These are phyloP conservation scores for Nannoperca australis DNA, from an alignment of 2,797 vertebrate species.

Conservation along the genomic window DNA sequence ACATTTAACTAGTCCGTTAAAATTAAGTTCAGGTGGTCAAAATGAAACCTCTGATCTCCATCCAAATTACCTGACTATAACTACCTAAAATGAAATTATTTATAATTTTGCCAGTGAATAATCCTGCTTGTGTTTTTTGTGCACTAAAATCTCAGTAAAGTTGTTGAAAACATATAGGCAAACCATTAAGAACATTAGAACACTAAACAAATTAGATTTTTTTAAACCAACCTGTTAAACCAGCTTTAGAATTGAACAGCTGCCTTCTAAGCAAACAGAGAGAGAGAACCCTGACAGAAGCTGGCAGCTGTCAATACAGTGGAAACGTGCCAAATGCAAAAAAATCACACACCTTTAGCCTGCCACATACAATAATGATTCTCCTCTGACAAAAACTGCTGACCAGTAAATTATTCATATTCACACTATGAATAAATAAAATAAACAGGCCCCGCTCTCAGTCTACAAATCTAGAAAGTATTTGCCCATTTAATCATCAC, in stretches of 20 bases:
- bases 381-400: constrained; percentile 78
- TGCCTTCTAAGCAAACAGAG: constrained; percentile 21
- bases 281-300: constrained; percentile 35
- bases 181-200: neutral
- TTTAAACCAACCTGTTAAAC: constrained; percentile 27
- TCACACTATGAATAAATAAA: constrained; percentile 85
- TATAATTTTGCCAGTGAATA: neutral
- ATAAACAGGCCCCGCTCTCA: constrained; percentile 75
- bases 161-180: neutral
- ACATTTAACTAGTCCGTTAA: too few species aligned
- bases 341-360: constrained; percentile 77
- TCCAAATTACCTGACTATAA: neutral
- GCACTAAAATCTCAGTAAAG: neutral
- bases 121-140: constrained; percentile 2
- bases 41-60: neutral
- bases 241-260: constrained; percentile 15
- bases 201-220: neutral
- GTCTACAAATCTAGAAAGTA: constrained; percentile 82
- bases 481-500: constrained; percentile 84
- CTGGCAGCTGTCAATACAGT: constrained; percentile 67
- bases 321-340: constrained; percentile 66
- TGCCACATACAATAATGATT: constrained; percentile 77
- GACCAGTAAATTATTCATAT: constrained; percentile 85
- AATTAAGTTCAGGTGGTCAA: neutral
- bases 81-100: neutral